These are phyloP conservation scores for Hemicrepidius hirtus DNA, from an alignment of 2,888 invertebrate genomes.

Conservation along the genomic window DNA sequence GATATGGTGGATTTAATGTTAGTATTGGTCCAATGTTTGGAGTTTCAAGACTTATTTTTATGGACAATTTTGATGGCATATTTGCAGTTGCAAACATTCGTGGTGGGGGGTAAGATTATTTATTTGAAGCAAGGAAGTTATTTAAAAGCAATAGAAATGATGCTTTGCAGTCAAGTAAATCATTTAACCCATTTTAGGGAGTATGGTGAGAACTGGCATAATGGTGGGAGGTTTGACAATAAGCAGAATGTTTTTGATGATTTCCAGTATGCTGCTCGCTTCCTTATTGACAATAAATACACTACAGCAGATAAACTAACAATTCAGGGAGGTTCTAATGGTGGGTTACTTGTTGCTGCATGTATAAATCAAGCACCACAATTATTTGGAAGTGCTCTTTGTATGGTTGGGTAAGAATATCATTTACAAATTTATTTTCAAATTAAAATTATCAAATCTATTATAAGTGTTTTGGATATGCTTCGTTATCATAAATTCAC, in stretches of 20 bases:
- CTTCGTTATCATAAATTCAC: slow-evolving; percentile 98
- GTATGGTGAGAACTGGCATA: slow-evolving; percentile 98
- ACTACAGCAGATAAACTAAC: slow-evolving; percentile 84
- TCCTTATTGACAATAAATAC: slow-evolving; percentile 87
- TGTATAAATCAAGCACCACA: slow-evolving; percentile 97
- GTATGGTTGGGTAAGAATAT: slow-evolving; percentile 90
- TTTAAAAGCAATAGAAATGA: background rate
- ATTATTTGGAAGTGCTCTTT: slow-evolving; percentile 93
- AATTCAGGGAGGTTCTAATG: slow-evolving; percentile 97
- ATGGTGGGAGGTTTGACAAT: slow-evolving; percentile 90
- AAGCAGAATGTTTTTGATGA: slow-evolving; percentile 99
- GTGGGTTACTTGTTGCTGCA: slow-evolving; percentile 96
- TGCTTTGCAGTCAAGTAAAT: background rate
- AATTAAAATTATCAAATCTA: background rate
- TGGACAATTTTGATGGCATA: slow-evolving; percentile 92
- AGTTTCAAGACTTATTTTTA: slow-evolving; percentile 89
- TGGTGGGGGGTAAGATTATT: slow-evolving; percentile 88
- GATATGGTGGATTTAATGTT: slow-evolving; percentile 98
- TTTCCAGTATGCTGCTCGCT: slow-evolving; percentile 94
- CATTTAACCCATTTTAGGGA: slow-evolving; percentile 77
- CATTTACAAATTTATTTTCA: background rate
- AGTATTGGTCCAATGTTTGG: slow-evolving; percentile 94
- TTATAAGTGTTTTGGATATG: slow-evolving; percentile 94
- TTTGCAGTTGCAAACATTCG: slow-evolving; percentile 95
- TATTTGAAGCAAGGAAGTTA: background rate